Conservation (phyloP, 2,797 vertebrate genomes). For the Pangasius djambal region DNA sequence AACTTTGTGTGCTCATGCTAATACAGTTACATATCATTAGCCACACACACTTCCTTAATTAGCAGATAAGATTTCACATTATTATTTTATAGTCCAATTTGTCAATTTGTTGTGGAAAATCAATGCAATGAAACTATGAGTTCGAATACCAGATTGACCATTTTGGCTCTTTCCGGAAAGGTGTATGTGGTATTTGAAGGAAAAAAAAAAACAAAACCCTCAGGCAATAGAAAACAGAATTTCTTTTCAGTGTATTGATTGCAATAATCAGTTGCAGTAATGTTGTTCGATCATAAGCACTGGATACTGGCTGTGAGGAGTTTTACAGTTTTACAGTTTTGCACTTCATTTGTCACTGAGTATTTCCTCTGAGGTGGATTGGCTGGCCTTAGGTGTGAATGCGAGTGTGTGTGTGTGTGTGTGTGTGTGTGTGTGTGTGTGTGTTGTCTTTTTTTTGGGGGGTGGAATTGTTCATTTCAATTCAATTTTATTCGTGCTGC, state of each 20-base stretch:
- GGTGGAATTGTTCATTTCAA: background rate
- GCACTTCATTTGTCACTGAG: background rate
- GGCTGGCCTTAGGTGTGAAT: background rate
- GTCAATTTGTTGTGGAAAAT: constrained; percentile 62
- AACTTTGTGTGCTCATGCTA: constrained; percentile 56
- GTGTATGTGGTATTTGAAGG: background rate
- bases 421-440: background rate
- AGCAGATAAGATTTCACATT: constrained; percentile 56
- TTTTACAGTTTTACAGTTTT: too few relatives aligned
- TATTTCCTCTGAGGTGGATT: background rate
- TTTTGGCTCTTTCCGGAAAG: background rate
- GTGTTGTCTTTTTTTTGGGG: background rate
- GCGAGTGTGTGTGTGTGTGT: background rate
- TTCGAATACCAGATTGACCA: constrained; percentile 35
- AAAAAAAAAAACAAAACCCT: background rate
- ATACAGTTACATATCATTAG: constrained; percentile 63
- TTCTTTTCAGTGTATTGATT: background rate
- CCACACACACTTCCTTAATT: constrained; percentile 66
- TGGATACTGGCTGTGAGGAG: background rate
- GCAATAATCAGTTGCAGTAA: background rate
- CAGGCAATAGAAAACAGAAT: background rate
- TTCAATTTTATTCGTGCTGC: background rate
- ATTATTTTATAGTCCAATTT: constrained; percentile 27
- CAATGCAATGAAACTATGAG: constrained; percentile 55
- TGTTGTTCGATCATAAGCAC: background rate